A percentile compares a stretch with the other conserved stretches of the same genome.
Evolutionary conservation across 2,113 vertebrate genomes (phyloP).

Genomic region (Cromileptes altivelis): DNA sequence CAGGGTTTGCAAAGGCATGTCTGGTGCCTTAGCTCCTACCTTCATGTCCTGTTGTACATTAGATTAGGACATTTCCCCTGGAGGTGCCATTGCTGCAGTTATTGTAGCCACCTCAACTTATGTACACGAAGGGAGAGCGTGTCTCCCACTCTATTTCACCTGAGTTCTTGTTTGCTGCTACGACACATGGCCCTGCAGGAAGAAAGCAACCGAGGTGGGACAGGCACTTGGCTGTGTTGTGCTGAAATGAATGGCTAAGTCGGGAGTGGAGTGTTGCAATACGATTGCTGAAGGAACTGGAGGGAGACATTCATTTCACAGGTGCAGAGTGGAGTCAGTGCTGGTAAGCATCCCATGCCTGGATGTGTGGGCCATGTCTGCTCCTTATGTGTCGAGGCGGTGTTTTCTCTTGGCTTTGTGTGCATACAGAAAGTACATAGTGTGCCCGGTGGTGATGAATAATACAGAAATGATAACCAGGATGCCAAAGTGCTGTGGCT

Average conservation of each 20-base stretch:
- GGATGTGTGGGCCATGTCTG: conserved; percentile 29
- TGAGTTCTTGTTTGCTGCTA: conserved; percentile 70
- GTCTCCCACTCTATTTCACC: conserved; percentile 73
- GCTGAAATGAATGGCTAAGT: conserved; percentile 75
- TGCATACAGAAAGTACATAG: conserved; percentile 85
- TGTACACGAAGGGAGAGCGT: conserved; percentile 61
- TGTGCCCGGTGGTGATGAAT: conserved; percentile 86
- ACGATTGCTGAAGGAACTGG: conserved; percentile 60
- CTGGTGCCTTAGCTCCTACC: conserved; percentile 29
- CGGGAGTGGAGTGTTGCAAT: conserved; percentile 66
- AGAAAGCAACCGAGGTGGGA: conserved; percentile 63
- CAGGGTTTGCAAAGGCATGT: conserved; percentile 44
- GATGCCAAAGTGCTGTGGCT: conserved; percentile 83
- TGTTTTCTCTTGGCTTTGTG: conserved; percentile 84
- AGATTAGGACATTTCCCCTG: conserved; percentile 45
- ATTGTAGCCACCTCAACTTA: conserved; percentile 57
- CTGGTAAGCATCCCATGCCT: conserved; percentile 45
- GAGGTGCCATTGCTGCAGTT: conserved; percentile 52
- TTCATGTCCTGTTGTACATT: conserved; percentile 47
- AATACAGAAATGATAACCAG: conserved; percentile 85
- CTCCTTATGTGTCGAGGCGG: conserved; percentile 68
- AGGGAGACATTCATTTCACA: conserved; percentile 78
- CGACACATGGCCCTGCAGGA: conserved; percentile 45
- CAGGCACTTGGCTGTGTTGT: conserved; percentile 68
- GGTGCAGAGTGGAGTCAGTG: conserved; percentile 68